These are phyloP conservation scores for Scaptomyza flava DNA, from an alignment of 2,888 invertebrate genomes.

Conservation along the genomic window DNA sequence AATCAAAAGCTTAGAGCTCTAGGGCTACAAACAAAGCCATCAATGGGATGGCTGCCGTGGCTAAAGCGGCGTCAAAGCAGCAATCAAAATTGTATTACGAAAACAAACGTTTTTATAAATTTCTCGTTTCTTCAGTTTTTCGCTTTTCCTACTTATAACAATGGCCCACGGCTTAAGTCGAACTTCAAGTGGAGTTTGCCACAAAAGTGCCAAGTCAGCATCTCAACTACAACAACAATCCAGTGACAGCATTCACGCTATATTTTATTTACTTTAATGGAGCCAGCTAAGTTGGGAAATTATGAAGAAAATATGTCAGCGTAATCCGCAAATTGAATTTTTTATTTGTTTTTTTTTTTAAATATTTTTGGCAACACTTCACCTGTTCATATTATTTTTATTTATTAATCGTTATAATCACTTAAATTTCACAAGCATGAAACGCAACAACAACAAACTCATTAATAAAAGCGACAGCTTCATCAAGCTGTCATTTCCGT, in stretches of 20 bases:
- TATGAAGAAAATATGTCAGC: constrained; percentile 40
- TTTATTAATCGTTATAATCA: constrained; percentile 59
- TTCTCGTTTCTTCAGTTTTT: constrained; percentile 41
- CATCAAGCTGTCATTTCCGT: constrained; percentile 26
- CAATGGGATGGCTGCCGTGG: constrained; percentile 52
- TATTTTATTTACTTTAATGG: constrained; percentile 77
- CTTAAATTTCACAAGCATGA: constrained; percentile 56
- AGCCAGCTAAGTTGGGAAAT: constrained; percentile 64
- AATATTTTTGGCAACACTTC: constrained; percentile 55
- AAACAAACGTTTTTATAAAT: constrained; percentile 77
- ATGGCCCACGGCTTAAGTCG: constrained; percentile 43
- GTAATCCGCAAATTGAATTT: constrained; percentile 39
- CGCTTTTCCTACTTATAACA: constrained; percentile 46
- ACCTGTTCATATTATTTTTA: constrained; percentile 38
- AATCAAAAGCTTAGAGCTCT: constrained; percentile 57
- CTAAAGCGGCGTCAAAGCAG: constrained; percentile 69
- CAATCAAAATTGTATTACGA: constrained; percentile 79
- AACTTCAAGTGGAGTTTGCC: constrained; percentile 46
- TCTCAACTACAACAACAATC: constrained; percentile 28
- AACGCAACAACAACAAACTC: constrained; percentile 21
- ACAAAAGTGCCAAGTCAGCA: constrained; percentile 67
- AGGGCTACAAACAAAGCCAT: constrained; percentile 61
- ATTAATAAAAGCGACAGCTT: constrained; percentile 33
- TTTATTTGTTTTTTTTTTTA: not conserved
- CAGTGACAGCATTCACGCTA: constrained; percentile 65